These are phyloP conservation scores for Poecilus cupreus DNA, from an alignment of 2,888 invertebrate species.

Conservation along the genomic window DNA sequence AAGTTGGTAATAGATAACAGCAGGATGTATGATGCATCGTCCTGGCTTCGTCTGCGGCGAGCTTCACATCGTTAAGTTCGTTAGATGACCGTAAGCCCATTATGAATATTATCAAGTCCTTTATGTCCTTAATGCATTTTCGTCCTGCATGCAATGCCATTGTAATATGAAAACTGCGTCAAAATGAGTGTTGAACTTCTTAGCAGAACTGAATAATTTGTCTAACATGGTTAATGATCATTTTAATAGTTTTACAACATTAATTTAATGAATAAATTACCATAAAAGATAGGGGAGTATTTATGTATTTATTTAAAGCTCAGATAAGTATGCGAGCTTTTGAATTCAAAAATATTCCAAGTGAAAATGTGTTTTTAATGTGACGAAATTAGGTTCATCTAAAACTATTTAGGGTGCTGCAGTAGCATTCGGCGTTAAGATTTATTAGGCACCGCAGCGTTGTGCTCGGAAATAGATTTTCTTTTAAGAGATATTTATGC, in stretches of 20 bases:
- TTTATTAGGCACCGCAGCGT: conserved; percentile 7
- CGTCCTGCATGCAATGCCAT: conserved; percentile 6
- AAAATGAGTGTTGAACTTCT: conserved; percentile 9
- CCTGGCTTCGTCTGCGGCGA: conserved; percentile 13
- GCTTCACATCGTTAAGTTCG: conserved; percentile 39
- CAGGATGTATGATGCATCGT: conserved; percentile 4
- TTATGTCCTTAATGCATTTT: conserved; percentile 46
- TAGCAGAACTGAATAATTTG: background rate
- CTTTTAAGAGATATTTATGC: conserved; percentile 1
- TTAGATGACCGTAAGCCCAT: conserved; percentile 47
- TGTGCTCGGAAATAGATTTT: conserved; percentile 9
- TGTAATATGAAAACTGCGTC: conserved; percentile 5
- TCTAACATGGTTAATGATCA: background rate
- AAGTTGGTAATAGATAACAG: background rate
- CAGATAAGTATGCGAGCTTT: background rate
- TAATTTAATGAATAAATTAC: conserved; percentile 1
- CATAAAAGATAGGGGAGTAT: background rate
- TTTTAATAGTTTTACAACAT: conserved; percentile 7
- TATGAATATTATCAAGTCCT: conserved; percentile 45
- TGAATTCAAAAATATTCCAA: conserved; percentile 10
- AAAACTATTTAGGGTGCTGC: conserved; percentile 38
- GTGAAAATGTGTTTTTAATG: conserved; percentile 49
- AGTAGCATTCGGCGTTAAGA: background rate
- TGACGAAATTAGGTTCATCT: conserved; percentile 44
- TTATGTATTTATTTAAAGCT: background rate